These are phyloP conservation scores for Oryctolagus cuniculus DNA, from an alignment of 2,113 vertebrate species.

Conservation along the genomic window mOryCun1.1 NC_091435.1:72201001-72201500, in stretches of 20 bases:
- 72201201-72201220: conserved; percentile 55
- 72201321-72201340: conserved; percentile 50
- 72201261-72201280: conserved; percentile 24
- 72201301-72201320: conserved; percentile 47
- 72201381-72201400: conserved; percentile 69
- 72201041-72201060: neutral
- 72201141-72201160: neutral
- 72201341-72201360: conserved; percentile 52
- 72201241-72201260: conserved; percentile 60
- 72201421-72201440: conserved; percentile 81
- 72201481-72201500: too few relatives aligned
- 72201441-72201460: conserved; percentile 76
- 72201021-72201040: neutral
- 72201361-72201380: conserved; percentile 80
- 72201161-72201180: neutral
- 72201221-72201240: conserved; percentile 36
- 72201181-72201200: conserved; percentile 44
- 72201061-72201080: neutral
- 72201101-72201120: neutral
- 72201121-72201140: neutral
- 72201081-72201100: neutral
- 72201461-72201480: too few relatives aligned
- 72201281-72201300: conserved; percentile 72
- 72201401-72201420: conserved; percentile 78
- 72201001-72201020: neutral